Base-by-base conservation (phyloP, 1,140 invertebrate species). In the Arion vulgaris region DNA sequence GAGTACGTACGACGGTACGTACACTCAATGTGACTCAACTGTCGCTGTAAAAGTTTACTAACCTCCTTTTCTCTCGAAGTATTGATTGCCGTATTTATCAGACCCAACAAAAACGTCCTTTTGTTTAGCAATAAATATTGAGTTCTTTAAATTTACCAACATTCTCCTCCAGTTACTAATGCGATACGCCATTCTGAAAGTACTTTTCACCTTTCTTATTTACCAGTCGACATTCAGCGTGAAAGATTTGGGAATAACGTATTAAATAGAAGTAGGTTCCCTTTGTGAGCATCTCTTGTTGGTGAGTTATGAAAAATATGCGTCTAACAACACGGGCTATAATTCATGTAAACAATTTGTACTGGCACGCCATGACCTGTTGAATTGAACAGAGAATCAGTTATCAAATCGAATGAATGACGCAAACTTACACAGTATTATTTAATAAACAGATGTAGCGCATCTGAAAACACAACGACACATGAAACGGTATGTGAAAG, bases 11-110 rank as follows among this genome's bases (percentile, higher is more conserved):
- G n/a, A n/a, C n/a, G n/a, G n/a, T n/a, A n/a, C n/a, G n/a, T n/a
- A n/a, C n/a, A n/a, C n/a, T n/a, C n/a, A n/a, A n/a, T n/a, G n/a
- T n/a, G n/a, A n/a, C n/a, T n/a, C n/a, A n/a, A n/a, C n/a, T n/a
- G n/a, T n/a, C n/a, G n/a, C n/a, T n/a, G n/a, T n/a, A n/a, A n/a
- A n/a, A n/a, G n/a, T n/a, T n/a, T n/a, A 45, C 41, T 45, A 45
- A 81, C 80, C 80, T 53, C 51, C 80, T 36, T 23, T 19, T 81
- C 49, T 73, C 36, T 81, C 80, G 36, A 73, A 81, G 69, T 81
- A 81, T 34, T 57, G 36, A 74, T 81, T 81, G 41, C 80, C 80
- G 74, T 45, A 74, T 62, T 81, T 19, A 39, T 81, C 80, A 53
- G 80, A 53, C 32, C 80, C 80, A 38, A 74, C 41, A 71, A 71